Percentiles rank a stretch among this genome's conserved stretches.
Evolutionary conservation across 2,888 invertebrate species (phyloP).

Genomic region (Andrena fulva): DNA sequence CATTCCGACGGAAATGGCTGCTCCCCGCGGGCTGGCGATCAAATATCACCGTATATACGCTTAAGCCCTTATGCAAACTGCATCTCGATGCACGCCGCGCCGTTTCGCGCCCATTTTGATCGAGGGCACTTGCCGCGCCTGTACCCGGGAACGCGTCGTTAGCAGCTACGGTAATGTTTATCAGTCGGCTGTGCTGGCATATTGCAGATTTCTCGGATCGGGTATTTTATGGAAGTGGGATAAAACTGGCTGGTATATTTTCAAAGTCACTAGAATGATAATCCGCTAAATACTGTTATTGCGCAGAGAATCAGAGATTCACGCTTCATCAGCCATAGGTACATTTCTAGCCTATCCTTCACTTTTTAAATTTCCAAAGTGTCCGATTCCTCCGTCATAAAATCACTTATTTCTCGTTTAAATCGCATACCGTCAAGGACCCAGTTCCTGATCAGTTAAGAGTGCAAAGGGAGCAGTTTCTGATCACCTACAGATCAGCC

Average conservation of each 20-base stretch:
- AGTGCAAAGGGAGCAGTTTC: too few relatives aligned
- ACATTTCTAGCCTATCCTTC: background rate
- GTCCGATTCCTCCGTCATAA: too few relatives aligned
- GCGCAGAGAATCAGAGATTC: too few relatives aligned
- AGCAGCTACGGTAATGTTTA: conserved; percentile 27
- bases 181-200: background rate
- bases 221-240: conserved; percentile 7
- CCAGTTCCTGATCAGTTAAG: too few relatives aligned
- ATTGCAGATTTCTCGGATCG: background rate
- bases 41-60: conserved; percentile 51
- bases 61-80: conserved; percentile 53
- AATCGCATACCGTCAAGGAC: too few relatives aligned
- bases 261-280: background rate
- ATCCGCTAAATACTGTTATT: conserved; percentile 11
- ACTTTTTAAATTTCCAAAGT: background rate
- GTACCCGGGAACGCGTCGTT: conserved; percentile 16
- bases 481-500: too few relatives aligned
- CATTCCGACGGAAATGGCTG: conserved; percentile 53
- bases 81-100: conserved; percentile 35
- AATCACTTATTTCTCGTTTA: too few relatives aligned
- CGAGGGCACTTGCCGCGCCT: conserved; percentile 13
- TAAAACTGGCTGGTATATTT: conserved; percentile 26
- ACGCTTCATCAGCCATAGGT: too few relatives aligned
- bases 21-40: conserved; percentile 56
- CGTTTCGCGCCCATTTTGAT: conserved; percentile 34